These are phyloP conservation scores for Drosophila arizonae DNA, from an alignment of 1,140 invertebrate genomes.

Conservation along the genomic window DNA sequence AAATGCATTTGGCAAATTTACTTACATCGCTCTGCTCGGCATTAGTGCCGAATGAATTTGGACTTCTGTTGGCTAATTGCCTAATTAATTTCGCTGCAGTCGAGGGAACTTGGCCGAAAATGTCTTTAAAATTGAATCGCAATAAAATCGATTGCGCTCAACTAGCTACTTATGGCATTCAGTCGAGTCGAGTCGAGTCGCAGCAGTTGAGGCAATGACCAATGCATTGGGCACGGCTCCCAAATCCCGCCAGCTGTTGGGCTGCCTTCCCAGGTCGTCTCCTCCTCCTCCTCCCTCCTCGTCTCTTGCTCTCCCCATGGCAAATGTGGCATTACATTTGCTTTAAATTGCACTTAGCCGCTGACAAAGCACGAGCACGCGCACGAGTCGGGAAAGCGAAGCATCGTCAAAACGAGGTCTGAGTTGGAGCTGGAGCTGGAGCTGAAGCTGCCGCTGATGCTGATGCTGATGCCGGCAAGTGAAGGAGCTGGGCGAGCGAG, in stretches of 20 bases:
- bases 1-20: not conserved
- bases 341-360: slow-evolving; percentile 75
- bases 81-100: too few species aligned
- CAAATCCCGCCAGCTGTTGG: not conserved
- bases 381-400: not conserved
- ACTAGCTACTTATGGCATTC: not conserved
- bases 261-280: too few species aligned
- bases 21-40: not conserved
- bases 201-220: slow-evolving; percentile 50
- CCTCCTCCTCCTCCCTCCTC: too few species aligned
- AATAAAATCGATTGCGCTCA: not conserved
- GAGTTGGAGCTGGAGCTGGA: not conserved
- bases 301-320: not conserved
- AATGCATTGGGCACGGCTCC: slow-evolving; percentile 43
- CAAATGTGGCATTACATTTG: slow-evolving; percentile 70
- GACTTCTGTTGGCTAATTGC: too few species aligned
- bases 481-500: not conserved
- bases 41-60: not conserved
- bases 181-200: slow-evolving; percentile 31
- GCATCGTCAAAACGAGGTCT: not conserved
- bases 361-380: slow-evolving; percentile 62
- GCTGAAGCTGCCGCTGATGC: not conserved
- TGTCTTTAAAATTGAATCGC: not conserved
- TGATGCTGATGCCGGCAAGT: not conserved
- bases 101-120: too few species aligned